Percentiles rank a stretch among this genome's conserved stretches.
These are phyloP conservation scores for Lymantria monacha DNA, from an alignment of 2,888 invertebrate species.

Conservation along the genomic window DNA sequence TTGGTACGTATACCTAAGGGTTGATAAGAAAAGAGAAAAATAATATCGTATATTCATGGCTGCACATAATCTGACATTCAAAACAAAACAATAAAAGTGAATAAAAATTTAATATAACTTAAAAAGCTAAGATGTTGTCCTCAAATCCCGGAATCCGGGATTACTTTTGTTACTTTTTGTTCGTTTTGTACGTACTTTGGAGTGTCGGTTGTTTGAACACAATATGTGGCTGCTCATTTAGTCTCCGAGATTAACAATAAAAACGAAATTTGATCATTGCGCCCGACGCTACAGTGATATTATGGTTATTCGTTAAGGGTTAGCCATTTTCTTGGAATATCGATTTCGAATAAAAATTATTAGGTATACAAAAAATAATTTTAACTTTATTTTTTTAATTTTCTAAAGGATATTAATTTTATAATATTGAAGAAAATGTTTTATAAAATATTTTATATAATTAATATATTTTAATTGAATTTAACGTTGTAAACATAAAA, in stretches of 20 bases:
- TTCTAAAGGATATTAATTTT: too few species aligned
- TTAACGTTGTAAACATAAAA: too few species aligned
- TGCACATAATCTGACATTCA: background rate
- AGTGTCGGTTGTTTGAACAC: conserved; percentile 63
- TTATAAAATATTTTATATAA: too few species aligned
- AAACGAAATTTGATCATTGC: conserved; percentile 82
- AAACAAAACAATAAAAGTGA: conserved; percentile 21
- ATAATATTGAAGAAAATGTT: too few species aligned
- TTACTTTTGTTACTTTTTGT: conserved; percentile 43
- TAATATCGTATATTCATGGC: too few species aligned
- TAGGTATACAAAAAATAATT: too few species aligned
- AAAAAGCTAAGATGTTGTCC: conserved; percentile 34
- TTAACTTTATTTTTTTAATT: too few species aligned
- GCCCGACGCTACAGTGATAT: conserved; percentile 47
- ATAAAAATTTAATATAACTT: conserved; percentile 41
- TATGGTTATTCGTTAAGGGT: conserved; percentile 56
- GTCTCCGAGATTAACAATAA: conserved; percentile 75
- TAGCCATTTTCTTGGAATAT: conserved; percentile 13
- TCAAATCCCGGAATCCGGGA: conserved; percentile 60
- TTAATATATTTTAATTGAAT: too few species aligned
- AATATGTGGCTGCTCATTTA: conserved; percentile 71
- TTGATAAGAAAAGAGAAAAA: too few species aligned
- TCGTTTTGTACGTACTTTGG: conserved; percentile 41
- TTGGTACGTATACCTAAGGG: too few species aligned
- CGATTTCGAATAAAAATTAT: too few species aligned